Conservation (phyloP, 2,888 invertebrate genomes). For the Iselma pallidipennis region DNA sequence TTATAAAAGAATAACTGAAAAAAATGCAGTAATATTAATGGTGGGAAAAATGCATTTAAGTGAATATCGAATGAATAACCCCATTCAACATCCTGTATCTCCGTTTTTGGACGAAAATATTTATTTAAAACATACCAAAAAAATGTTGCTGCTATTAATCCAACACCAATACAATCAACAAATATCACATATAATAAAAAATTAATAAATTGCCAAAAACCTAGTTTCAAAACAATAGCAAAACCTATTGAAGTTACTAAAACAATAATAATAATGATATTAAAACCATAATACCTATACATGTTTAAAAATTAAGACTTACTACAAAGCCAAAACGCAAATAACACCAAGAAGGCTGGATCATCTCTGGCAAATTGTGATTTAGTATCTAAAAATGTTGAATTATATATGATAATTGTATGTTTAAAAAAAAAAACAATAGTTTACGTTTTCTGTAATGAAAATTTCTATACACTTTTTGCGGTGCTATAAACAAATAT, state of each 20-base stretch:
- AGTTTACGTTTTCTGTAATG: constrained; percentile 95
- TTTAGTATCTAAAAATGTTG: constrained; percentile 80
- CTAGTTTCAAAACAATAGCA: constrained; percentile 75
- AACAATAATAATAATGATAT: constrained; percentile 46
- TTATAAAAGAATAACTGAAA: constrained; percentile 88
- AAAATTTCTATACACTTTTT: constrained; percentile 97
- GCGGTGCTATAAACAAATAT: constrained; percentile 90
- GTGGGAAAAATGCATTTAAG: constrained; percentile 96
- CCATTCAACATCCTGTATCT: constrained; percentile 91
- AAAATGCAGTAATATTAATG: constrained; percentile 89
- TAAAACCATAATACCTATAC: constrained; percentile 1
- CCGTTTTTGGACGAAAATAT: constrained; percentile 68
- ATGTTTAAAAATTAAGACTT: constrained; percentile 50
- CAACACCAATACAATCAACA: constrained; percentile 91
- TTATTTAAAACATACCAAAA: constrained; percentile 86
- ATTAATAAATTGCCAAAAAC: constrained; percentile 70
- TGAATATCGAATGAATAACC: constrained; percentile 99
- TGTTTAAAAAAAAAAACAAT: neutral
- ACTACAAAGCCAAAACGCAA: constrained; percentile 84
- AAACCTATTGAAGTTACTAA: constrained; percentile 87
- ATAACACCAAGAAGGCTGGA: constrained; percentile 93
- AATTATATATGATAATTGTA: constrained; percentile 6
- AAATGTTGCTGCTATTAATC: constrained; percentile 82
- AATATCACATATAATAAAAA: constrained; percentile 93
- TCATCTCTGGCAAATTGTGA: constrained; percentile 99